Evolutionary conservation across 2,797 vertebrate species (phyloP).

Genomic region (Peromyscus nudipes): DNA sequence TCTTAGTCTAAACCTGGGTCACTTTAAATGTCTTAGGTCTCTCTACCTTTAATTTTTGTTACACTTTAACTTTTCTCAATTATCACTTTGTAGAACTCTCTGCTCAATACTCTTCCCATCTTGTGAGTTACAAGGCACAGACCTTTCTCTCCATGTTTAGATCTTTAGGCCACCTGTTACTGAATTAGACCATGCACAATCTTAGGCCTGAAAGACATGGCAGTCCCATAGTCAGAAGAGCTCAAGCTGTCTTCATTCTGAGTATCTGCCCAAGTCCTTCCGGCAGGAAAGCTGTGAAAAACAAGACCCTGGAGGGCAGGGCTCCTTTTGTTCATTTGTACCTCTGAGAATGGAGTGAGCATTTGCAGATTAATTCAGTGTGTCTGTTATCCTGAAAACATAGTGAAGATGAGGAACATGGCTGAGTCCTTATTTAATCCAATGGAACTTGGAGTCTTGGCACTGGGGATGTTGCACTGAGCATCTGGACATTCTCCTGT

Average conservation of each 20-base stretch:
- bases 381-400: neutral
- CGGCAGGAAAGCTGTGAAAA: neutral
- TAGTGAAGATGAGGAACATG: neutral
- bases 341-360: neutral
- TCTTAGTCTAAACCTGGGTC: neutral
- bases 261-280: neutral
- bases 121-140: neutral
- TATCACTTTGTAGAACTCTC: neutral
- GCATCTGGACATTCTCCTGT: neutral
- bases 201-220: neutral
- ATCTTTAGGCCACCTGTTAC: neutral
- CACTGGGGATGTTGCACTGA: neutral
- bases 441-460: neutral
- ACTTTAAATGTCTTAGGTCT: neutral
- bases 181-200: neutral
- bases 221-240: neutral
- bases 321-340: neutral
- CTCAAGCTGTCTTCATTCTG: neutral
- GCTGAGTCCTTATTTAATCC: neutral
- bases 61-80: neutral
- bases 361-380: neutral
- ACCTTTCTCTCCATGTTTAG: neutral
- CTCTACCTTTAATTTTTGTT: neutral
- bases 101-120: neutral
- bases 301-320: neutral